Evolutionary conservation across 2,797 vertebrate species (phyloP).

Genomic region (Epinephelus coioides): DNA sequence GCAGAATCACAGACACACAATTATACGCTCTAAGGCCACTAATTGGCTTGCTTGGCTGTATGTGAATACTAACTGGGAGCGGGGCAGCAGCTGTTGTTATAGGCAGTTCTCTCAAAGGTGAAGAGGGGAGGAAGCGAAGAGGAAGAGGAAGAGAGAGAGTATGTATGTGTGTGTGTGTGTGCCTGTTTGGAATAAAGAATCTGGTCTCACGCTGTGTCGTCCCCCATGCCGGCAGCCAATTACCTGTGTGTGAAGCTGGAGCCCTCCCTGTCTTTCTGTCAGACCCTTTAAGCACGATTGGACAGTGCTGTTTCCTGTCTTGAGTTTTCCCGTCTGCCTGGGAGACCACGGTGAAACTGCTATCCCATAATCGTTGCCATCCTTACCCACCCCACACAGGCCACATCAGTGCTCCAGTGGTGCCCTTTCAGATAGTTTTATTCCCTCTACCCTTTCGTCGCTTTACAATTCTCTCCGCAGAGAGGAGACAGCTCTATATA

Average conservation of each 20-base stretch:
- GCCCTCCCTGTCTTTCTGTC: constrained; percentile 57
- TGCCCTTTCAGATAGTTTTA: constrained; percentile 39
- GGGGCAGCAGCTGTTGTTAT: constrained; percentile 76
- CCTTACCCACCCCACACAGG: constrained; percentile 24
- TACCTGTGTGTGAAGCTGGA: constrained; percentile 75
- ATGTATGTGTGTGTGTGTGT: not conserved
- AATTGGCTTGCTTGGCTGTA: constrained; percentile 79
- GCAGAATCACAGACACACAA: constrained; percentile 57
- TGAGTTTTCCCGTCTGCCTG: constrained; percentile 40
- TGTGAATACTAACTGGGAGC: constrained; percentile 74
- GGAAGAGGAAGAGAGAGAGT: constrained; percentile 37
- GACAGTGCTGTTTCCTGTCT: constrained; percentile 72
- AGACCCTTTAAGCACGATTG: constrained; percentile 48
- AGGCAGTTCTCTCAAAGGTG: constrained; percentile 61
- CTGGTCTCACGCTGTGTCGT: constrained; percentile 62
- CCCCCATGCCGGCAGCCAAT: constrained; percentile 80
- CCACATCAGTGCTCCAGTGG: constrained; percentile 45
- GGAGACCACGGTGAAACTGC: constrained; percentile 39
- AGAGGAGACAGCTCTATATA: constrained; percentile 18
- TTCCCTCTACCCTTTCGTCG: constrained; percentile 24
- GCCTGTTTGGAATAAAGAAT: constrained; percentile 63
- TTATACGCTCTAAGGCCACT: constrained; percentile 71
- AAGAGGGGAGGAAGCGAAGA: constrained; percentile 48
- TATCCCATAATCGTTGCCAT: constrained; percentile 61
- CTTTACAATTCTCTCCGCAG: constrained; percentile 34